Conservation (phyloP, 2,797 vertebrate genomes). For the Sebastes umbrosus region DNA sequence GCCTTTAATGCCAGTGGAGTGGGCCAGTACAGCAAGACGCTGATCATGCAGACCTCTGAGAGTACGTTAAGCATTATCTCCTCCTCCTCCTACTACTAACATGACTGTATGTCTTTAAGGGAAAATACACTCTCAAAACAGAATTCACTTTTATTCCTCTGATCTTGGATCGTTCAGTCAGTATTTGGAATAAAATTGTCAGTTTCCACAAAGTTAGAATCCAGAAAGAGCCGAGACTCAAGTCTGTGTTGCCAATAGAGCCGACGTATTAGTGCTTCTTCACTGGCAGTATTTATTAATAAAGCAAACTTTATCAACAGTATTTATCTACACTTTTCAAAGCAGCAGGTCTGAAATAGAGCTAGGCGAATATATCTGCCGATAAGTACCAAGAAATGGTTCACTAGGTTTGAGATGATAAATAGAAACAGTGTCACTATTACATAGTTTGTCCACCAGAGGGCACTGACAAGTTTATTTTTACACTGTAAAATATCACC, state of each 20-base stretch:
- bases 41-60: conserved; percentile 97
- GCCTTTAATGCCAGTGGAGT: conserved; percentile 96
- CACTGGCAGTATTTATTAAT: background rate
- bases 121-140: conserved; percentile 6
- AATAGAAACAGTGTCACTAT: background rate
- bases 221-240: background rate
- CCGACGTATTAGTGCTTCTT: background rate
- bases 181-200: background rate
- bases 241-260: background rate
- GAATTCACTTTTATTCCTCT: conserved; percentile 1
- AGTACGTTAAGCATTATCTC: conserved; percentile 81
- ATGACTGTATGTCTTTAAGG: background rate
- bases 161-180: background rate
- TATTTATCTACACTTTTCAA: background rate
- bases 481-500: background rate
- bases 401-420: background rate
- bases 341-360: background rate
- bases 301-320: background rate
- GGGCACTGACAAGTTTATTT: background rate
- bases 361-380: background rate
- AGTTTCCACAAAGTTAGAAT: background rate
- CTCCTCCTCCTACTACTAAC: background rate
- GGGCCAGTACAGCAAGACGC: conserved; percentile 98
- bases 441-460: background rate
- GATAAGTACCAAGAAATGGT: background rate